Evolutionary conservation across 2,113 vertebrate species (phyloP), one percentile per base, ranked within the genome.

Genomic region (Varanus salvator): DNA sequence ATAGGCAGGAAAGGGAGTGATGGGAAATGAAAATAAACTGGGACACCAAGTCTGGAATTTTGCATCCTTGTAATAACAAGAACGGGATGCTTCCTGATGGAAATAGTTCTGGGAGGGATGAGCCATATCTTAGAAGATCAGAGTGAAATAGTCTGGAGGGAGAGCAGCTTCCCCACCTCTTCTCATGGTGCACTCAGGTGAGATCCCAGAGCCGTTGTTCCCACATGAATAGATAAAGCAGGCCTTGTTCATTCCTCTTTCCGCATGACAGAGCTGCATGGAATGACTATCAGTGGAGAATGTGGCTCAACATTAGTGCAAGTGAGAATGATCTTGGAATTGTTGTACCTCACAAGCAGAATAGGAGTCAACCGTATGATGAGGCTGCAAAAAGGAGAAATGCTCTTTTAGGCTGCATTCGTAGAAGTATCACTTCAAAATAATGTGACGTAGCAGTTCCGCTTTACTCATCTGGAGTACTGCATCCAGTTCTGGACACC

Each of bases 211-310:
- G 9, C 60, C 4, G 57, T n/a, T 57, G 38, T 25, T 83, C 34
- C 34, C 38, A 83, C 38, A 21, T 66, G 34, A 57, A 11, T 17
- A 14, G 11, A 44, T 25, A 66, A 23, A 44, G 25, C 23, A 34
- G 60, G 34, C 90, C 57, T 34, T 72, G 48, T 34, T 93, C 84
- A 74, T 77, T n/a, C 93, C 90, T 88, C 82, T 68, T 80, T 71
- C 50, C 3, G 31, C 3, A 60, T 8, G 52, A n/a, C 57, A 17
- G 54, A 57, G 19, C 31, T 31, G 15, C 1, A 31, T 80, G 29
- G 29, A 80, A n/a, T 21, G 21, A 15, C 7, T 57, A 52, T 7
- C 57, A 11, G 2, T 72, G 71, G 31, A 72, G 60, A 64, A 15
- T 3, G 19, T 64, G 38, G 38, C 38, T 44, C 38, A 44, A 44